Conservation (phyloP, 2,888 invertebrate genomes). For the Ecliptopera silaceata region DNA sequence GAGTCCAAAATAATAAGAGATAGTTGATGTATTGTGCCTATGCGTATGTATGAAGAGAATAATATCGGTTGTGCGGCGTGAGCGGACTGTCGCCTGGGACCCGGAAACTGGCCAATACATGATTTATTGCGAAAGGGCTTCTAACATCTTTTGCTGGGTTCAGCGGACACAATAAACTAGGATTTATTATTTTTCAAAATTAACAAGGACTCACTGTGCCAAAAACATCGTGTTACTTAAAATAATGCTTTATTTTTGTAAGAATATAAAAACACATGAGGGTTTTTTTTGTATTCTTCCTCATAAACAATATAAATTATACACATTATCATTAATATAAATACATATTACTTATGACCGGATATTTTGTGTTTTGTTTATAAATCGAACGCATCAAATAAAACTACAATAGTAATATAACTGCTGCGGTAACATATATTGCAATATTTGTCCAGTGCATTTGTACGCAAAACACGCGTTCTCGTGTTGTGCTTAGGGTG, state of each 20-base stretch:
- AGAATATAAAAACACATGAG: too few species aligned
- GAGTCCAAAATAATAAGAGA: neutral
- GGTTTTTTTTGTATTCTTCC: too few species aligned
- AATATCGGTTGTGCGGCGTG: conserved; percentile 24
- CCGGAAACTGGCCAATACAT: conserved; percentile 28
- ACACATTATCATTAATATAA: too few species aligned
- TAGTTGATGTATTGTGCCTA: neutral
- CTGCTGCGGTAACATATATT: neutral
- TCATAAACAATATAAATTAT: too few species aligned
- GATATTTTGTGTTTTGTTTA: too few species aligned
- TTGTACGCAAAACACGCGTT: neutral
- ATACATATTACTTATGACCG: too few species aligned
- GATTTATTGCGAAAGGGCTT: conserved; percentile 27
- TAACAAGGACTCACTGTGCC: neutral
- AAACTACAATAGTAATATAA: too few species aligned
- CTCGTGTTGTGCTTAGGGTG: neutral
- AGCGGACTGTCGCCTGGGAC: conserved; percentile 23
- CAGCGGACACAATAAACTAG: conserved; percentile 7
- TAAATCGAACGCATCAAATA: too few species aligned
- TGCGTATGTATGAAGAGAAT: conserved; percentile 13
- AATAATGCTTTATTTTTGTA: too few species aligned
- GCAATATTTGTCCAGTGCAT: neutral
- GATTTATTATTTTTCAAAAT: conserved; percentile 19
- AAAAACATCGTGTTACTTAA: neutral
- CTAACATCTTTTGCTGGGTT: conserved; percentile 7